phyloP scores from a whole-genome alignment of 2,113 vertebrate genomes.

The Syngnathus typhle region DNA sequence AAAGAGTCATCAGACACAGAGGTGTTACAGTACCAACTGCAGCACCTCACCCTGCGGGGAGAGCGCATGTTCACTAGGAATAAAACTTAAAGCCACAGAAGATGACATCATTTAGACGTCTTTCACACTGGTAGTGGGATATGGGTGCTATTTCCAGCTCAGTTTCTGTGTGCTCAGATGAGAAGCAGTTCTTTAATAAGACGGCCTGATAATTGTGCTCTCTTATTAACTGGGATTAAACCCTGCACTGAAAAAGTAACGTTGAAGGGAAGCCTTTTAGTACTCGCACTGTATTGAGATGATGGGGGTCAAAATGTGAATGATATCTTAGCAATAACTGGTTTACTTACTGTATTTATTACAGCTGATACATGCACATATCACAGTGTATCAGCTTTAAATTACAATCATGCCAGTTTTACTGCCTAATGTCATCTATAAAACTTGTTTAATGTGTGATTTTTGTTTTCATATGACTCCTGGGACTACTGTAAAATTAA shows the following conservation, averaged over 20 bases:
- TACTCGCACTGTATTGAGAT: slow-evolving; percentile 26
- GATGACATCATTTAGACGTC: slow-evolving; percentile 15
- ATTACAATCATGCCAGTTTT: slow-evolving; percentile 15
- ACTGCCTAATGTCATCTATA: slow-evolving; percentile 17
- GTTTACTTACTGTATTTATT: slow-evolving; percentile 49
- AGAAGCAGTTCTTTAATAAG: slow-evolving; percentile 34
- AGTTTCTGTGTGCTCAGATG: slow-evolving; percentile 40
- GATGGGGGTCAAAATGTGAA: slow-evolving; percentile 43
- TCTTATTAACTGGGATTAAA: slow-evolving; percentile 38
- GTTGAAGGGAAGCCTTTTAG: slow-evolving; percentile 18
- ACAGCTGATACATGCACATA: slow-evolving; percentile 43
- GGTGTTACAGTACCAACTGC: slow-evolving; percentile 89
- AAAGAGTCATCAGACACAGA: slow-evolving; percentile 93
- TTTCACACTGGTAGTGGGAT: slow-evolving; percentile 25
- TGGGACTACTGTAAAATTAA: slow-evolving; percentile 5
- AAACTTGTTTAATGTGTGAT: slow-evolving; percentile 5
- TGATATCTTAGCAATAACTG: slow-evolving; percentile 69
- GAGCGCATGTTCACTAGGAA: slow-evolving; percentile 85
- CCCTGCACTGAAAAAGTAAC: slow-evolving; percentile 31
- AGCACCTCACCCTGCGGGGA: slow-evolving; percentile 87
- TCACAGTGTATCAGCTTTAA: slow-evolving; percentile 38
- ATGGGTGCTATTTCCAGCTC: slow-evolving; percentile 47
- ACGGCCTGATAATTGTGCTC: slow-evolving; percentile 46
- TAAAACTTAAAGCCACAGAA: slow-evolving; percentile 75
- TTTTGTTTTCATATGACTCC: slow-evolving; percentile 4